phyloP scores from a whole-genome alignment of 2,113 vertebrate genomes.

The Pelmatolapia mariae region DNA sequence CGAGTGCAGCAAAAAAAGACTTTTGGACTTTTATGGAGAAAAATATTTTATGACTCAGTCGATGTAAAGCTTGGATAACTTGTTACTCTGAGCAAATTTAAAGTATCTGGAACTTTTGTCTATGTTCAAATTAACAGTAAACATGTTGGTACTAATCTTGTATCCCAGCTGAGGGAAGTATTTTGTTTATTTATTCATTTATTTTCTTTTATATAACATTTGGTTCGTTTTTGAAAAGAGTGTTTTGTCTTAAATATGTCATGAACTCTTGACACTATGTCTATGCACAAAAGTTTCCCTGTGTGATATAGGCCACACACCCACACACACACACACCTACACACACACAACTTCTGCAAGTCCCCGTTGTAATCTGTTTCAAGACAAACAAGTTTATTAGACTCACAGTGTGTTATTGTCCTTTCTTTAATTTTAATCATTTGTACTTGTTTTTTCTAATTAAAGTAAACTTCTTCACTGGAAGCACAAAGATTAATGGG shows the following conservation, averaged over 20 bases:
- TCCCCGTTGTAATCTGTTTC: not conserved
- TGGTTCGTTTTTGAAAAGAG: not conserved
- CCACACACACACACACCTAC: not conserved
- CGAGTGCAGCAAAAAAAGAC: not conserved
- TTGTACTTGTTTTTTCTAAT: not conserved
- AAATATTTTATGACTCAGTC: not conserved
- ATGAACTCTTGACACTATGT: conserved; percentile 18
- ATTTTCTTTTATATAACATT: not conserved
- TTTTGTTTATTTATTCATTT: accelerated
- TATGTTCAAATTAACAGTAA: not conserved
- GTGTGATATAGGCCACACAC: not conserved
- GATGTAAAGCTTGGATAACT: not conserved
- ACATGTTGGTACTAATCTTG: not conserved
- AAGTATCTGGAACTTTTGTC: not conserved
- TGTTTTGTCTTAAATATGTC: not conserved
- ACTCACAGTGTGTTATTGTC: not conserved
- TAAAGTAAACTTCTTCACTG: not conserved
- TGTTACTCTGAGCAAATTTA: not conserved
- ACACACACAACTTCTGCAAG: not conserved
- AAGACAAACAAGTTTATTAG: not conserved
- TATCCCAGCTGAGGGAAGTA: not conserved
- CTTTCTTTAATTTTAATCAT: accelerated
- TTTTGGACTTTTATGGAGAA: not conserved
- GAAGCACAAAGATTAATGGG: not conserved
- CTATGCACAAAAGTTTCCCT: conserved; percentile 22